phyloP scores from a whole-genome alignment of 2,888 invertebrate genomes.

The Tanytarsus gracilentus region DNA sequence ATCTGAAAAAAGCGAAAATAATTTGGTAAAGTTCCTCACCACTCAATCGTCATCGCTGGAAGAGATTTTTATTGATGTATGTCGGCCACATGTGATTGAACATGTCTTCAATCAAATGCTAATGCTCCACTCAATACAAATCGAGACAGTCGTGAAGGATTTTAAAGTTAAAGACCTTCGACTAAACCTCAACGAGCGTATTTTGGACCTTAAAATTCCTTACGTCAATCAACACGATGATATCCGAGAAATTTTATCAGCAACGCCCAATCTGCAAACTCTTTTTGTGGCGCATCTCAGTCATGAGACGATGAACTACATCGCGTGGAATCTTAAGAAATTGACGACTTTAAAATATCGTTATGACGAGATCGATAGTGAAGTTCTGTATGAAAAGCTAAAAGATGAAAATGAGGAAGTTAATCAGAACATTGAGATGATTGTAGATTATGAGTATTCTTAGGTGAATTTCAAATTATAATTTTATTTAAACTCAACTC shows the following conservation, averaged over 20 bases:
- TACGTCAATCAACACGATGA: background rate
- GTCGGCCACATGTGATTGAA: background rate
- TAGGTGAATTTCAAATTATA: background rate
- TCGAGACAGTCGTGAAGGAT: background rate
- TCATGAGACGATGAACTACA: background rate
- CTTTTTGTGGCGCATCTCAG: constrained; percentile 1
- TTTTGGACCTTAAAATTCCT: background rate
- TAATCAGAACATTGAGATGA: constrained; percentile 6
- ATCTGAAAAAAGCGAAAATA: background rate
- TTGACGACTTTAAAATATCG: background rate
- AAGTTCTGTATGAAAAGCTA: background rate
- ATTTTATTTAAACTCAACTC: background rate
- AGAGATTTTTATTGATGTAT: background rate
- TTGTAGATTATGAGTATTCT: constrained; percentile 1
- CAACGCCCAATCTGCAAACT: background rate
- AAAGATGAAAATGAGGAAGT: background rate
- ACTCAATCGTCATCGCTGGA: background rate
- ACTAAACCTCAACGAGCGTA: background rate
- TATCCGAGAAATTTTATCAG: background rate
- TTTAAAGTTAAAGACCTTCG: background rate
- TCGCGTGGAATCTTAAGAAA: constrained; percentile 2
- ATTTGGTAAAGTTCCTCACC: background rate
- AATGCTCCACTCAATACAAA: background rate
- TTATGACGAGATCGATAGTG: constrained; percentile 5
- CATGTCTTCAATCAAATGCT: background rate